These are phyloP conservation scores for Centroberyx gerrardi DNA, from an alignment of 2,797 vertebrate species.

Conservation along the genomic window DNA sequence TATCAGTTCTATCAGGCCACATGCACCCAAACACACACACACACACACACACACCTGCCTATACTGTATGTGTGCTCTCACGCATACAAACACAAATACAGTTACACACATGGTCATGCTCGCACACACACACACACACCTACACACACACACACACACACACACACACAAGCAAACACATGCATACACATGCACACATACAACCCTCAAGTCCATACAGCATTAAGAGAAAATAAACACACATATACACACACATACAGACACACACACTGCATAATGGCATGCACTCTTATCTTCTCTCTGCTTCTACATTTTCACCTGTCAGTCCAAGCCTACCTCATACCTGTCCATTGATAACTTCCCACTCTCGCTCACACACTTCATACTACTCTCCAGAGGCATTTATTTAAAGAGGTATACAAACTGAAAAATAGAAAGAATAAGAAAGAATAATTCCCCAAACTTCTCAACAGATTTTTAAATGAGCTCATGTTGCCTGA, in stretches of 20 bases:
- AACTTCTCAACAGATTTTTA: background rate
- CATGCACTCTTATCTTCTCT: no score
- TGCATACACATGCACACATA: background rate
- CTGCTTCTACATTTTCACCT: no score
- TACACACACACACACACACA: background rate
- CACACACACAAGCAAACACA: background rate
- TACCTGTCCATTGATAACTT: no score
- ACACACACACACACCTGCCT: background rate
- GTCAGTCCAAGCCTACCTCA: no score
- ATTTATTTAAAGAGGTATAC: background rate
- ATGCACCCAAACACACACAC: background rate
- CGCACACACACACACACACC: background rate
- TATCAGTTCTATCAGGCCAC: no score
- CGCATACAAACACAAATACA: background rate
- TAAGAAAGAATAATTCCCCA: background rate
- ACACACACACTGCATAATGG: no score
- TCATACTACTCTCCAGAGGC: no score
- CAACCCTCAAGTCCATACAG: background rate
- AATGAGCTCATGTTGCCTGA: no score
- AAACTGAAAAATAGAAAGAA: background rate
- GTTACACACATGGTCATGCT: background rate
- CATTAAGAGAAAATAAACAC: no score
- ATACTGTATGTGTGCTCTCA: background rate
- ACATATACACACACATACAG: no score
- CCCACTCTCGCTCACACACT: no score